Percentiles rank a stretch among this genome's conserved stretches.
Evolutionary conservation across 2,797 vertebrate genomes (phyloP).

Genomic region (Lindbergichthys nudifrons): DNA sequence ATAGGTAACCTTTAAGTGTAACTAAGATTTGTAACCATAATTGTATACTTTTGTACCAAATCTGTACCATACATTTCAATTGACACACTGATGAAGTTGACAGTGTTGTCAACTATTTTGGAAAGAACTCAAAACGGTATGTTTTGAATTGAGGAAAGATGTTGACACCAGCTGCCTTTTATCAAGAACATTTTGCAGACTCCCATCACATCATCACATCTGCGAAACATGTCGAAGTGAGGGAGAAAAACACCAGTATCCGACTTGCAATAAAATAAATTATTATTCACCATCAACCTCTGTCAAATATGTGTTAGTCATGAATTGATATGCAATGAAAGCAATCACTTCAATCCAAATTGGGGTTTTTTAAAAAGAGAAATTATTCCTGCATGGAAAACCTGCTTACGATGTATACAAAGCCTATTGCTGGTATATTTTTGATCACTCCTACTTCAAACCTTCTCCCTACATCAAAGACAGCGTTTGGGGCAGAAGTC

Average conservation of each 20-base stretch:
- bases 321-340: conserved; percentile 43
- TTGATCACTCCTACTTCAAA: conserved; percentile 63
- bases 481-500: conserved; percentile 54
- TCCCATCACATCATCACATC: conserved; percentile 37
- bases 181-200: conserved; percentile 25
- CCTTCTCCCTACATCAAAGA: conserved; percentile 69
- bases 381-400: conserved; percentile 34
- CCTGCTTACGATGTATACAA: conserved; percentile 9
- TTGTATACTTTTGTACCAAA: not conserved
- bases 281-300: conserved; percentile 36
- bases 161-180: conserved; percentile 16
- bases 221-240: conserved; percentile 30
- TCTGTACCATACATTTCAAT: not conserved
- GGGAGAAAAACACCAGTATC: conserved; percentile 38
- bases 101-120: not conserved
- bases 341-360: conserved; percentile 22
- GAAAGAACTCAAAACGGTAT: not conserved
- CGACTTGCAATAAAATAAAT: conserved; percentile 25
- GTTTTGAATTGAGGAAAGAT: too few relatives aligned
- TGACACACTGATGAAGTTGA: not conserved
- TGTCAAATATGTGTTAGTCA: conserved; percentile 34
- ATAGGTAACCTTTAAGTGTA: too few relatives aligned
- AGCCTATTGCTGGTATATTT: conserved; percentile 46
- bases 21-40: too few relatives aligned
- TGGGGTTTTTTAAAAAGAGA: conserved; percentile 15